Percentiles rank a stretch among this genome's conserved stretches.
Evolutionary conservation across 2,888 invertebrate genomes (phyloP).

Genomic region (Malthinus flaveolus): DNA sequence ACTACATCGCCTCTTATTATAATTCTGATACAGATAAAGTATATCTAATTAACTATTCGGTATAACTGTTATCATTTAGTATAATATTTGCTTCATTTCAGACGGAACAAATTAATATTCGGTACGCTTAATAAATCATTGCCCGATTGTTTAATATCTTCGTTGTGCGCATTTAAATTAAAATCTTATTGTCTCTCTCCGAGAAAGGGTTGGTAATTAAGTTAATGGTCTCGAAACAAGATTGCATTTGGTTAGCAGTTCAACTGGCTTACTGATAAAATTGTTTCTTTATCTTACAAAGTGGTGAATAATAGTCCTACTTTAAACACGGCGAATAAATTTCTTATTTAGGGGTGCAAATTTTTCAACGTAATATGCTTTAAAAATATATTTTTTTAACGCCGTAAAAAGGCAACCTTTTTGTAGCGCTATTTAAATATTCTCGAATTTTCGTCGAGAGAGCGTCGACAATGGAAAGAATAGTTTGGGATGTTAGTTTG

Average conservation of each 20-base stretch:
- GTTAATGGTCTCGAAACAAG: conserved; percentile 57
- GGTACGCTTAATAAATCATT: conserved; percentile 40
- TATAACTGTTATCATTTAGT: conserved; percentile 34
- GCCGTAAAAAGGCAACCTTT: not conserved
- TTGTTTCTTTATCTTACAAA: conserved; percentile 52
- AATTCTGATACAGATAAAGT: conserved; percentile 11
- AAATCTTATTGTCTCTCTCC: conserved; percentile 33
- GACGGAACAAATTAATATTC: conserved; percentile 45
- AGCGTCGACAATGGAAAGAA: conserved; percentile 9
- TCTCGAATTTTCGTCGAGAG: not conserved
- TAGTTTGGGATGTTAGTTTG: conserved; percentile 20
- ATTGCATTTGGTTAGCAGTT: conserved; percentile 56
- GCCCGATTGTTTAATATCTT: conserved; percentile 35
- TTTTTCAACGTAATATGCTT: conserved; percentile 29
- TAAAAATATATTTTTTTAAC: conserved; percentile 1
- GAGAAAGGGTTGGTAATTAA: conserved; percentile 55
- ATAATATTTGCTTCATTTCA: conserved; percentile 44
- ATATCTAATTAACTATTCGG: conserved; percentile 26
- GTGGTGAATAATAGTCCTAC: conserved; percentile 42
- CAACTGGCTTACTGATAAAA: conserved; percentile 54
- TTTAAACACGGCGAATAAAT: conserved; percentile 36
- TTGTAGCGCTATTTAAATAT: not conserved
- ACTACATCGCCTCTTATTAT: not conserved
- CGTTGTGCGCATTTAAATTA: conserved; percentile 9
- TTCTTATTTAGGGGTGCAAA: conserved; percentile 29